phyloP scores from a whole-genome alignment of 2,888 invertebrate genomes.

The Metalampra italica region DNA sequence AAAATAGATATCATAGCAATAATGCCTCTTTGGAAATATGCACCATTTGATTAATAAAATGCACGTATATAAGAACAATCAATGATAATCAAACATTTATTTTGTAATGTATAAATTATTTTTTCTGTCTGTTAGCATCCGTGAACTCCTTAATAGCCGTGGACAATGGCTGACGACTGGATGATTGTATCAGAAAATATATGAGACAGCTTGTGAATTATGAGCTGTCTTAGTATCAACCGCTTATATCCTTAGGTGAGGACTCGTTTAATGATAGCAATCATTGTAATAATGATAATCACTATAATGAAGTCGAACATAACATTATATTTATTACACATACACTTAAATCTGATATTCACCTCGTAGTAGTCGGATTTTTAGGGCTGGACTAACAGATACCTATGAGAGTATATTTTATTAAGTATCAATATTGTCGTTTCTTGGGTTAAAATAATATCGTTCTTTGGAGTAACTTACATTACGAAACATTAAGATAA shows the following conservation, averaged over 20 bases:
- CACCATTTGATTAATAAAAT: too few relatives aligned
- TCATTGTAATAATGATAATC: conserved; percentile 28
- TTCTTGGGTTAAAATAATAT: too few relatives aligned
- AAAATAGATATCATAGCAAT: too few relatives aligned
- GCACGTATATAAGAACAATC: too few relatives aligned
- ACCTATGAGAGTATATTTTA: too few relatives aligned
- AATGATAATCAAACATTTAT: too few relatives aligned
- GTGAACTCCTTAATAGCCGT: conserved; percentile 39
- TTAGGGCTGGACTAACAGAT: too few relatives aligned
- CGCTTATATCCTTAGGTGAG: conserved; percentile 24
- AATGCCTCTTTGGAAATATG: too few relatives aligned
- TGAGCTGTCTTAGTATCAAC: conserved; percentile 26
- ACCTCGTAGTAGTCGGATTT: too few relatives aligned
- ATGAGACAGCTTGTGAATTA: conserved; percentile 50
- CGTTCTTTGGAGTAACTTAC: too few relatives aligned
- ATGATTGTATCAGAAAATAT: conserved; percentile 53
- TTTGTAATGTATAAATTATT: conserved; percentile 54
- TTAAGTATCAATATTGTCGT: too few relatives aligned
- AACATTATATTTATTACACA: background rate
- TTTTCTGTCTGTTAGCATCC: conserved; percentile 36
- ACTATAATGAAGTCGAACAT: conserved; percentile 17
- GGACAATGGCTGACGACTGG: conserved; percentile 54
- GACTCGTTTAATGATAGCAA: conserved; percentile 24
- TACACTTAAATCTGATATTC: background rate
- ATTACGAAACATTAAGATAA: too few relatives aligned